Evolutionary conservation across 1,140 invertebrate genomes (phyloP).

Genomic region (Drosophila dunni): DNA sequence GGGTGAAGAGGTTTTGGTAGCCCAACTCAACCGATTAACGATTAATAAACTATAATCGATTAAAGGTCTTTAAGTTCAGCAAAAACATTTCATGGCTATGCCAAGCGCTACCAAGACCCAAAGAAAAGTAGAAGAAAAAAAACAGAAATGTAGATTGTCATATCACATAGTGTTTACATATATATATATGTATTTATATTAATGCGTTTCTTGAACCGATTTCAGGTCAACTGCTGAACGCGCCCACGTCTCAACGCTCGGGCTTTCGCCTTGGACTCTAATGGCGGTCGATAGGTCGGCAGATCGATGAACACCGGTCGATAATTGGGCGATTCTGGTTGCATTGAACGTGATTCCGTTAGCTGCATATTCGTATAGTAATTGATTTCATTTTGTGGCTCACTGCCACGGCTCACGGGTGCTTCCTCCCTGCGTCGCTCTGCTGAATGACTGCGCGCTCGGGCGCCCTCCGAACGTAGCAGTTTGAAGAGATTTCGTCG

Average conservation of each 20-base stretch:
- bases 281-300: constrained; percentile 74
- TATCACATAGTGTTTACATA: constrained; percentile 71
- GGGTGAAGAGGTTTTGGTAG: constrained; percentile 11
- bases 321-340: constrained; percentile 72
- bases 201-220: background rate
- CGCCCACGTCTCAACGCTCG: constrained; percentile 29
- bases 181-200: constrained; percentile 17
- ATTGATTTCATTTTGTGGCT: constrained; percentile 51
- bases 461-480: constrained; percentile 35
- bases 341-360: constrained; percentile 69
- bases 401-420: background rate
- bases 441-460: constrained; percentile 43
- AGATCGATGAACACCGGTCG: constrained; percentile 77
- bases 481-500: constrained; percentile 72
- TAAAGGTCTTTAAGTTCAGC: background rate
- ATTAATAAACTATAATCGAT: background rate
- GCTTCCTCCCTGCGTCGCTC: constrained; percentile 19
- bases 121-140: background rate
- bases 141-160: constrained; percentile 33
- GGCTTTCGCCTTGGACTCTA: constrained; percentile 26
- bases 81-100: constrained; percentile 1
- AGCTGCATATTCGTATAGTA: constrained; percentile 76
- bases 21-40: constrained; percentile 5
- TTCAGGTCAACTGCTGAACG: constrained; percentile 25
- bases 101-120: background rate